A percentile compares a stretch with the other conserved stretches of the same genome.
Evolutionary conservation across 2,888 invertebrate genomes (phyloP).

Genomic region (Ethmia dodecea): DNA sequence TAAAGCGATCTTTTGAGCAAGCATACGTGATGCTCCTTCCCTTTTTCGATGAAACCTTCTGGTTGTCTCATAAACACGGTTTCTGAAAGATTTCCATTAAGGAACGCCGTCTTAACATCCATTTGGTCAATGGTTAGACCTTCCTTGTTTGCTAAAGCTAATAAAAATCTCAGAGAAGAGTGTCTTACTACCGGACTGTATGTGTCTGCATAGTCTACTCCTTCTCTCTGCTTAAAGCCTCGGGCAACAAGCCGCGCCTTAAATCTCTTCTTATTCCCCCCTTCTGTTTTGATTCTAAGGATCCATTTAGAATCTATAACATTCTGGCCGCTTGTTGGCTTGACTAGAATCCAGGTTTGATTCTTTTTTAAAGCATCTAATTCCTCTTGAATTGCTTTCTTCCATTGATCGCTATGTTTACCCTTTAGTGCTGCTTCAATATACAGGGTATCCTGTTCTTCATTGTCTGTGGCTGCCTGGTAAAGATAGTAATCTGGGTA

Average conservation of each 20-base stretch:
- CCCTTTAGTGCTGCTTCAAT: background rate
- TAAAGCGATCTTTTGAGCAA: too few relatives aligned
- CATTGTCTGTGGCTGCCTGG: background rate
- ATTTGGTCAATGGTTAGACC: too few relatives aligned
- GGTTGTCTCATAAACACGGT: too few relatives aligned
- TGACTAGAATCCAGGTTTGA: background rate
- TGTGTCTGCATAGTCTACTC: constrained; percentile 4
- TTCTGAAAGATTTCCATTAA: too few relatives aligned
- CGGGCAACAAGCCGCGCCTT: constrained; percentile 13
- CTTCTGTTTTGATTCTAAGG: constrained; percentile 1
- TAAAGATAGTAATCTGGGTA: background rate
- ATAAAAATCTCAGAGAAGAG: too few relatives aligned
- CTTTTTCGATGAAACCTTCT: too few relatives aligned
- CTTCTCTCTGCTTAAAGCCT: constrained; percentile 4
- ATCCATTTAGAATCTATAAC: constrained; percentile 3
- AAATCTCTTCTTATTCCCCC: constrained; percentile 1
- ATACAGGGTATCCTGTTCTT: background rate
- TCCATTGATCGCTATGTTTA: background rate
- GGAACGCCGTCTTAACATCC: too few relatives aligned
- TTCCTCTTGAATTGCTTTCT: background rate
- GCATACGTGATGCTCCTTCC: too few relatives aligned
- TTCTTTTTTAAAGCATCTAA: background rate
- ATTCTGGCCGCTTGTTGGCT: background rate
- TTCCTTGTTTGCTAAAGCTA: too few relatives aligned
- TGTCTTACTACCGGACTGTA: too few relatives aligned